Conservation (phyloP, 2,113 vertebrate genomes). For the Tylochromis polylepis region DNA sequence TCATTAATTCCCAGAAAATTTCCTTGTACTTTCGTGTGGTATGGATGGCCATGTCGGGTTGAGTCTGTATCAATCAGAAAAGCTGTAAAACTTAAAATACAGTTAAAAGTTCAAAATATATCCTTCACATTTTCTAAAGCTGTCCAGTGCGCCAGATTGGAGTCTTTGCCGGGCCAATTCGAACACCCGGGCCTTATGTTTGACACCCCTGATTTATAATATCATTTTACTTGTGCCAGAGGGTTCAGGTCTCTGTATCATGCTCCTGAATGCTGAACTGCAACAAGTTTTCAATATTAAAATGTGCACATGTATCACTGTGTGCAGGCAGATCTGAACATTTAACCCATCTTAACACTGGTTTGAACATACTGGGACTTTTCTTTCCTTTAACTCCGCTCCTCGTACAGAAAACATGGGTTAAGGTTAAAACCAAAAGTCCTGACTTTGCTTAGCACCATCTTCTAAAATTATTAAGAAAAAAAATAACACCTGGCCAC, state of each 20-base stretch:
- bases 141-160: background rate
- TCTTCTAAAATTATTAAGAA: background rate
- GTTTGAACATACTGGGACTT: background rate
- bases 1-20: background rate
- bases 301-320: fast-evolving
- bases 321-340: background rate
- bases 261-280: background rate
- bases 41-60: background rate
- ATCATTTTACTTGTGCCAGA: fast-evolving
- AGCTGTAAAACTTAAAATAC: background rate
- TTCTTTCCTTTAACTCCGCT: background rate
- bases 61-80: fast-evolving
- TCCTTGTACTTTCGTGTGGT: background rate
- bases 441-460: background rate
- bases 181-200: background rate
- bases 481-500: background rate
- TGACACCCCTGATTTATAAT: background rate
- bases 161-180: background rate
- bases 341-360: background rate
- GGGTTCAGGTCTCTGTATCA: background rate
- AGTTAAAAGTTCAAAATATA: background rate
- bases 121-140: background rate
- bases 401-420: background rate
- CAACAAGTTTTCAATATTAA: background rate
- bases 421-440: background rate